phyloP scores from a whole-genome alignment of 1,140 invertebrate species.

The Drosophila tsacasi region DNA sequence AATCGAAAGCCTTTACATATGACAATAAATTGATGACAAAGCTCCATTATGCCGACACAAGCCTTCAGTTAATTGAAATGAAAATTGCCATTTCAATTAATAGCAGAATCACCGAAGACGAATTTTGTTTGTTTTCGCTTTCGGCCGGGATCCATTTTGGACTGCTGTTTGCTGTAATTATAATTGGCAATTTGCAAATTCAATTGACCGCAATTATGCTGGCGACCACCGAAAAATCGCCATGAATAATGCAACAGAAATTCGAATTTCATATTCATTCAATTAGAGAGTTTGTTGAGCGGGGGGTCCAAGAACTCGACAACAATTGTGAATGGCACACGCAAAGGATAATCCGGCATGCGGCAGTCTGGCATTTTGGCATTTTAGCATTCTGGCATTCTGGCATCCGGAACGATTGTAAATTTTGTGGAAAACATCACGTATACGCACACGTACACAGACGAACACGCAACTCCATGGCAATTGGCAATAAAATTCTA shows the following conservation, averaged over 20 bases:
- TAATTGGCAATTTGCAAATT: conserved; percentile 65
- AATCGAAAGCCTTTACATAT: background rate
- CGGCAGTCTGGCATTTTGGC: background rate
- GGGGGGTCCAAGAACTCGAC: background rate
- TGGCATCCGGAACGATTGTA: conserved; percentile 4
- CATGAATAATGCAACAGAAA: conserved; percentile 59
- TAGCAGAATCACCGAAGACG: background rate
- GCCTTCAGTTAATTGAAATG: conserved; percentile 31
- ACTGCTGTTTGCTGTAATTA: conserved; percentile 47
- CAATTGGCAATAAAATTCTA: conserved; percentile 43
- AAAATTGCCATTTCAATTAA: conserved; percentile 33
- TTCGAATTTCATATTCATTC: conserved; percentile 53
- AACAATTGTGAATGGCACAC: conserved; percentile 20
- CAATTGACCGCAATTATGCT: conserved; percentile 57
- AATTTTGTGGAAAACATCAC: conserved; percentile 17
- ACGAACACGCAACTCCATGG: conserved; percentile 15
- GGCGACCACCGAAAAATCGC: conserved; percentile 44
- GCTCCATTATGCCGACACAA: background rate
- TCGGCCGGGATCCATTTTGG: conserved; percentile 2
- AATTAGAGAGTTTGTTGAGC: conserved; percentile 34
- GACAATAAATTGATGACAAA: background rate
- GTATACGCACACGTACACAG: conserved; percentile 11
- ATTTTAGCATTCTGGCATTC: background rate
- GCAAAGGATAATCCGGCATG: conserved; percentile 7
- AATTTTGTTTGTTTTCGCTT: conserved; percentile 13